These are phyloP conservation scores for Panagrolaimus sp. DNA, from an alignment of 1,140 invertebrate genomes.

Conservation along the genomic window DNA sequence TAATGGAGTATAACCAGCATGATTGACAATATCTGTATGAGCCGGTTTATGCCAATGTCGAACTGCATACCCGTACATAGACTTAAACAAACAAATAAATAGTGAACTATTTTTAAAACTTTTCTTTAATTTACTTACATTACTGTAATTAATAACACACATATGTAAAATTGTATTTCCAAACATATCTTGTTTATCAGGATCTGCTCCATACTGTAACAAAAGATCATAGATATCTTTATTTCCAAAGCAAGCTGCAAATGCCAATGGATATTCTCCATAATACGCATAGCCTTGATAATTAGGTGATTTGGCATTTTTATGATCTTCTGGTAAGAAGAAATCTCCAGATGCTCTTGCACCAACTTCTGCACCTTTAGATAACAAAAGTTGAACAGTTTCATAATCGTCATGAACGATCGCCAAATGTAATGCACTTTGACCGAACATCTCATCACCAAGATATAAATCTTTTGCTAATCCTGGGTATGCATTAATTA, in stretches of 20 bases:
- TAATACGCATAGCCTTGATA: slow-evolving; percentile 69
- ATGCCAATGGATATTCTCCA: slow-evolving; percentile 82
- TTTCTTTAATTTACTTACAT: slow-evolving; percentile 65
- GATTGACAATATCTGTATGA: slow-evolving; percentile 78
- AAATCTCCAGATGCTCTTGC: slow-evolving; percentile 78
- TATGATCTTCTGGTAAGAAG: slow-evolving; percentile 72
- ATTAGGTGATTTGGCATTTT: slow-evolving; percentile 67
- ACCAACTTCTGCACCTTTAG: slow-evolving; percentile 75
- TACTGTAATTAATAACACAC: slow-evolving; percentile 91
- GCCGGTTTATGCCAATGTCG: slow-evolving; percentile 85
- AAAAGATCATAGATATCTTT: slow-evolving; percentile 94
- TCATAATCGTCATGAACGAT: slow-evolving; percentile 94
- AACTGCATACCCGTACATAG: slow-evolving; percentile 95
- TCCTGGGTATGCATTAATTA: slow-evolving; percentile 83
- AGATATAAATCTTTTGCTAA: slow-evolving; percentile 87
- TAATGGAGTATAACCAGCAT: slow-evolving; percentile 82
- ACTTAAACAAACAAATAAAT: slow-evolving; percentile 67
- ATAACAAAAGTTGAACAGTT: slow-evolving; percentile 82
- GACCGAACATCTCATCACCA: slow-evolving; percentile 93
- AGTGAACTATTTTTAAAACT: background rate
- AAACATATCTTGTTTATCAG: slow-evolving; percentile 74
- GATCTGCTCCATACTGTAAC: slow-evolving; percentile 80
- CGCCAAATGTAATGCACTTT: slow-evolving; percentile 85
- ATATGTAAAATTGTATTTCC: slow-evolving; percentile 92
- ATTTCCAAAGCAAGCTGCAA: slow-evolving; percentile 91